These are phyloP conservation scores for Carcharodon carcharias DNA, from an alignment of 2,797 vertebrate species.

Conservation along the genomic window DNA sequence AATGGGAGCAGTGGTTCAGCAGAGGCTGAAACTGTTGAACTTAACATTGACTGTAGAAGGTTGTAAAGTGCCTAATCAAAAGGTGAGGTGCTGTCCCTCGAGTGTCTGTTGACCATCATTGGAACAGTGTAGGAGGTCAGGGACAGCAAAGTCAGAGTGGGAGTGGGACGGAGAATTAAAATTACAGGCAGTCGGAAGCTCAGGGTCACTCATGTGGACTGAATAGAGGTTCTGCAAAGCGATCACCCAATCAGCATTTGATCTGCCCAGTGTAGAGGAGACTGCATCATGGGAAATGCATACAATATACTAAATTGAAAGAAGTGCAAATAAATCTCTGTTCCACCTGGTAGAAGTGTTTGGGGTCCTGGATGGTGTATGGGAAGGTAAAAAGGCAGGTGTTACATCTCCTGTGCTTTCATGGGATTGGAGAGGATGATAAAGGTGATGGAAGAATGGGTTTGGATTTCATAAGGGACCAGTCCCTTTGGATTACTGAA, in stretches of 20 bases:
- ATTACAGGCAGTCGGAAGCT: background rate
- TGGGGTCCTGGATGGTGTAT: background rate
- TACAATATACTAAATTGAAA: background rate
- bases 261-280: background rate
- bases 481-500: too few relatives aligned
- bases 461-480: background rate
- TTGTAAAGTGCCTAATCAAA: background rate
- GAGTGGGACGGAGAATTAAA: background rate
- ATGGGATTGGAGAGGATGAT: background rate
- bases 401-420: background rate
- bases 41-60: background rate
- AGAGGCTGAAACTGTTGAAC: background rate
- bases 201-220: background rate
- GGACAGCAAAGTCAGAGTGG: background rate
- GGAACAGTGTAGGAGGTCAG: background rate
- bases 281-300: background rate
- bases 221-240: background rate
- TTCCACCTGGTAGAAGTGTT: background rate
- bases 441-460: background rate
- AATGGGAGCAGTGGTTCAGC: background rate
- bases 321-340: background rate
- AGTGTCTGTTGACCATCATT: background rate
- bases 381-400: background rate
- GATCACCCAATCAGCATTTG: background rate
- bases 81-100: background rate